phyloP scores from a whole-genome alignment of 2,113 vertebrate species.

The Paratilapia polleni region DNA sequence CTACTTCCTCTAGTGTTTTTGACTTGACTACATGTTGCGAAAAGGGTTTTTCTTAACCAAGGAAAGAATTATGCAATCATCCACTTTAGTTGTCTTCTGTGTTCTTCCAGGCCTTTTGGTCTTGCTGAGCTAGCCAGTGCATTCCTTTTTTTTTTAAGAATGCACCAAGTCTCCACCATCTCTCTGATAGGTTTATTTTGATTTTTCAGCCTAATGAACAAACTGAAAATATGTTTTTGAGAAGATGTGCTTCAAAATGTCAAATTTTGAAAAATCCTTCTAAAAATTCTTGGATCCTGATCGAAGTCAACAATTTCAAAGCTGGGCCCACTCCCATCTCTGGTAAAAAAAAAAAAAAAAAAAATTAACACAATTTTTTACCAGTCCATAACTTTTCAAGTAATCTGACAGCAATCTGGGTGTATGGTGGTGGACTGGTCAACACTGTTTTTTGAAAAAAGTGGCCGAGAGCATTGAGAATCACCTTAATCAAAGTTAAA shows the following conservation, averaged over 20 bases:
- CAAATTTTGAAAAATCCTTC: no score
- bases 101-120: background rate
- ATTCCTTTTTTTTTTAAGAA: background rate
- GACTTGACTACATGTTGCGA: background rate
- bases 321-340: background rate
- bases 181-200: background rate
- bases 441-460: no score
- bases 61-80: background rate
- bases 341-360: no score
- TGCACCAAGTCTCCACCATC: no score
- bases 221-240: background rate
- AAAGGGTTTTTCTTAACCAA: background rate
- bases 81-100: no score
- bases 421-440: background rate
- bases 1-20: background rate
- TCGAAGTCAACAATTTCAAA: no score
- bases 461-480: no score
- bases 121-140: background rate
- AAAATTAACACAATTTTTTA: background rate
- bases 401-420: conserved; percentile 5
- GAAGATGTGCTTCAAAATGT: background rate
- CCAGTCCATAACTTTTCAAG: background rate
- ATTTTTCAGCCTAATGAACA: background rate
- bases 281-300: background rate
- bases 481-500: no score